These are phyloP conservation scores for Tetramorium parvispinum DNA, from an alignment of 1,140 invertebrate species.

Conservation along the genomic window DNA sequence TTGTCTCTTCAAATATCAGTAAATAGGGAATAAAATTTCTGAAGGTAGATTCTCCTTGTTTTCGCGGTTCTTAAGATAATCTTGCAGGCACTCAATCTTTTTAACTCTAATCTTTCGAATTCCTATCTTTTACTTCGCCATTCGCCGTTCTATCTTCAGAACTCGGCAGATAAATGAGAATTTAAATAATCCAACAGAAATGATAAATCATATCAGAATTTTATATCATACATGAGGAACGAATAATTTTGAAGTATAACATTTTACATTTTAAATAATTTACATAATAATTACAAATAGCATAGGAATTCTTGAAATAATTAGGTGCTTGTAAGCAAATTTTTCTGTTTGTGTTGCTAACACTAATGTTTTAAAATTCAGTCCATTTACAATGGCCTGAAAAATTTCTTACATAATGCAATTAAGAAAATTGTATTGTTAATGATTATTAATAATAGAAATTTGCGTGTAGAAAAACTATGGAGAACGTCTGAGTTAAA, in stretches of 20 bases:
- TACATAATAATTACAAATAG: background rate
- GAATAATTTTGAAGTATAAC: background rate
- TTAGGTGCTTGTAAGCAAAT: background rate
- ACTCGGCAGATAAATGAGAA: background rate
- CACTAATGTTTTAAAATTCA: background rate
- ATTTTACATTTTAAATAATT: background rate
- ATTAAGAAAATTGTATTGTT: background rate
- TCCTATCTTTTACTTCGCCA: background rate
- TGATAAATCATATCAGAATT: background rate
- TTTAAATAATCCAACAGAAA: background rate
- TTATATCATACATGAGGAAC: background rate
- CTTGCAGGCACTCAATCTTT: background rate
- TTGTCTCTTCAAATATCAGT: background rate
- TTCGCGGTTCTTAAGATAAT: background rate
- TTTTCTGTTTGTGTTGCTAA: background rate
- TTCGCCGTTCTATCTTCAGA: background rate
- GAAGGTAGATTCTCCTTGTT: background rate
- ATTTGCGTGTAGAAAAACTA: background rate
- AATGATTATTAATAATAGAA: background rate
- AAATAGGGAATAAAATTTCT: background rate
- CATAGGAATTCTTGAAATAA: background rate
- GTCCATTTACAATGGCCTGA: background rate
- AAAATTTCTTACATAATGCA: background rate
- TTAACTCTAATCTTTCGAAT: background rate
- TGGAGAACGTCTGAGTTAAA: background rate